Evolutionary conservation across 1,140 invertebrate genomes (phyloP), one percentile per base, ranked within the genome.

Genomic region (Aphaenogaster ashmeadi): DNA sequence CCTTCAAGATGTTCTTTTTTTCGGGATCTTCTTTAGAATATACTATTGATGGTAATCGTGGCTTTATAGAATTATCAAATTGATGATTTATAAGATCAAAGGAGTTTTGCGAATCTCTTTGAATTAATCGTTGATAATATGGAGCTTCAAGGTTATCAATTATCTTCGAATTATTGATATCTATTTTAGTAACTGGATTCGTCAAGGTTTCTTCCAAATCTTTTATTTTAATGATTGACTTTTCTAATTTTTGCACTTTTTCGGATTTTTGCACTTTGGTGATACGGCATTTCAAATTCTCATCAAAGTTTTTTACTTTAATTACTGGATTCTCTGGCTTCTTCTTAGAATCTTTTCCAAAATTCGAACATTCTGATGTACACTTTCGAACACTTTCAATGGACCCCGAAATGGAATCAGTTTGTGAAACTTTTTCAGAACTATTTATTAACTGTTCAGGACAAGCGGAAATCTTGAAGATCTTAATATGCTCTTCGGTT

Each of bases 401-500:
- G 1, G 33, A 81, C 2, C 41, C 52, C 13, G 21, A 41, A 7
- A 36, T 36, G 3, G 27, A 60, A 38, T 60, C 21, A 36, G 4
- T 3, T 79, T 18, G 5, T 8, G 36, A 38, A 71, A 21, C 11
- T 33, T 44, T 52, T 47, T 44, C 50, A 3, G 38, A 36, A 18
- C 33, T 72, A 36, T 77, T 13, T 47, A 52, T n/a, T 41, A 58
- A 2, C 13, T 36, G 36, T 4, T 64, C 6, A 7, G 15, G 18
- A 41, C 44, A 47, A 54, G 33, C 21, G 7, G 11, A 52, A 38
- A 56, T 64, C 18, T 69, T 18, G 36, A 52, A 56, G 33, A 67
- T 86, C n/a, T 66, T 41, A 60, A 80, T 81, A 75, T n/a, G 54
- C 60, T 66, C 87, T 66, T 86, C 56, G 75, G 41, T 0, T 88